phyloP scores from a whole-genome alignment of 2,113 vertebrate species.

The Hemiprocne comata region DNA sequence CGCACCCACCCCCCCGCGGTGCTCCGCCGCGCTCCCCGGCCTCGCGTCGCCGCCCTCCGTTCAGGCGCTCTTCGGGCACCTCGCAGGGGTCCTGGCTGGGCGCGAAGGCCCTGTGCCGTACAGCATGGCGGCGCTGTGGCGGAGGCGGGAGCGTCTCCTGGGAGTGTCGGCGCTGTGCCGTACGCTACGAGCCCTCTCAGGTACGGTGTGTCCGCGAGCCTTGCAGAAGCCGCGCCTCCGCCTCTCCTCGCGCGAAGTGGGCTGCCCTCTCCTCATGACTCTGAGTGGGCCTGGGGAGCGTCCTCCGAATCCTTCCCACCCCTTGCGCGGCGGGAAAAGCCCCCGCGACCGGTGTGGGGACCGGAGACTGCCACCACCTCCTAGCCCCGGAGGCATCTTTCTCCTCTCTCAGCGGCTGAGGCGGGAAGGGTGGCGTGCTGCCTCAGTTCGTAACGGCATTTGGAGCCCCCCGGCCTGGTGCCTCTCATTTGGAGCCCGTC shows the following conservation, averaged over 20 bases:
- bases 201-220: neutral
- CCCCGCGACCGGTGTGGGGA: neutral
- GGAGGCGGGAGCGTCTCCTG: neutral
- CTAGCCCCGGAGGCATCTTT: neutral
- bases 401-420: neutral
- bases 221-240: neutral
- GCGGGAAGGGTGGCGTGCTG: neutral
- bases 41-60: neutral
- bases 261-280: too few species aligned
- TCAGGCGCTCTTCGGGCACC: conserved; percentile 18
- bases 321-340: neutral
- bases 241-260: neutral
- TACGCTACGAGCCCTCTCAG: conserved; percentile 41
- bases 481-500: too few species aligned
- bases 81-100: neutral
- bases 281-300: too few species aligned
- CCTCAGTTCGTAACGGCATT: neutral
- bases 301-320: neutral
- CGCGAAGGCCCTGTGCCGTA: conserved; percentile 27
- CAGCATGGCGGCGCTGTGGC: conserved; percentile 67
- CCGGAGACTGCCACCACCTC: neutral
- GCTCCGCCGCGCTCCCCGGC: neutral
- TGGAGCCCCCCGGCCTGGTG: neutral
- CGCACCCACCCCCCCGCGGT: neutral
- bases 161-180: neutral